Evolutionary conservation across 92 coral and sea anemone species (phyloP).

Genomic region (Porites rus): DNA sequence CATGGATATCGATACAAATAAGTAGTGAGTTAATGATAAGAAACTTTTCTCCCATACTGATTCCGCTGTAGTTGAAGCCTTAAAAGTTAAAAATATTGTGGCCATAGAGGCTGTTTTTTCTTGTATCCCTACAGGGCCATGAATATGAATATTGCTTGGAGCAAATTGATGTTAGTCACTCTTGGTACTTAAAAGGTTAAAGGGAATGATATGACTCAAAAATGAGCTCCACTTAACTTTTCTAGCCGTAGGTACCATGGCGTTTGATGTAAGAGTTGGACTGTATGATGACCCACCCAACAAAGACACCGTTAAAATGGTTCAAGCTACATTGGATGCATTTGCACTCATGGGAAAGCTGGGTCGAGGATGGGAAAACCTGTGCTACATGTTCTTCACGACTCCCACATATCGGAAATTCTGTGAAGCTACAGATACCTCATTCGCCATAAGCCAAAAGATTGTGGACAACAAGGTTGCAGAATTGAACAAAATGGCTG

Average conservation of each 20-base stretch:
- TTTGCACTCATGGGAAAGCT: constrained; percentile 25
- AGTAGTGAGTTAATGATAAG: too few species aligned
- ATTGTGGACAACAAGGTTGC: constrained; percentile 39
- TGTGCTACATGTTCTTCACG: constrained; percentile 21
- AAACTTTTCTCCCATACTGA: too few species aligned
- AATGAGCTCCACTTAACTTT: neutral
- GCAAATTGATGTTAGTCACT: neutral
- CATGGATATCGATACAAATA: too few species aligned
- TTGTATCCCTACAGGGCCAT: too few species aligned
- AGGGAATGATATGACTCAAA: too few species aligned
- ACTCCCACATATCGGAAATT: constrained; percentile 43
- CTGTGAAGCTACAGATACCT: constrained; percentile 24
- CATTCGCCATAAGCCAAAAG: constrained; percentile 2
- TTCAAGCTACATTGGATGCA: constrained; percentile 13
- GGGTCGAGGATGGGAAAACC: constrained; percentile 35
- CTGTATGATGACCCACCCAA: constrained; percentile 51
- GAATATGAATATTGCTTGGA: too few species aligned
- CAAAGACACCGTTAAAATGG: constrained; percentile 31
- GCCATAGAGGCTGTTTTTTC: too few species aligned
- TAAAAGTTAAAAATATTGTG: too few species aligned
- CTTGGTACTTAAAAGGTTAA: neutral
- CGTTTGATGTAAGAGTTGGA: constrained; percentile 54
- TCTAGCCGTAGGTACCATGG: constrained; percentile 57
- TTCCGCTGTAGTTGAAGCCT: too few species aligned
- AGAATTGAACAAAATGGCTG: constrained; percentile 18